Evolutionary conservation across 2,888 invertebrate species (phyloP).

Genomic region (Eupithecia abbreviata): DNA sequence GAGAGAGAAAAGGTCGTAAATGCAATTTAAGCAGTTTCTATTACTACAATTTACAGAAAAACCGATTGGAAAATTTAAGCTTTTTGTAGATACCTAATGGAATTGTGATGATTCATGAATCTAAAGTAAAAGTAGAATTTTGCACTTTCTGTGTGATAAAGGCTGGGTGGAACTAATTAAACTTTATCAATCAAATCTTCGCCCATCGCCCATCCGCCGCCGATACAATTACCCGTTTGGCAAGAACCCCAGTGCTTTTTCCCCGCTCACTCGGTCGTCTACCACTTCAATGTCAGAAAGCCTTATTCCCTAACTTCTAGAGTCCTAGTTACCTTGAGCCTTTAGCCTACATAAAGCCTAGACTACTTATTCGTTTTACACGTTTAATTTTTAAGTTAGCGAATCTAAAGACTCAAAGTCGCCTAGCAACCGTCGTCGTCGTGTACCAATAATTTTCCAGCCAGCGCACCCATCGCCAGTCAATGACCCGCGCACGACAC

Average conservation of each 20-base stretch:
- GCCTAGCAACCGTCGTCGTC: constrained; percentile 32
- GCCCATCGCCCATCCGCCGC: background rate
- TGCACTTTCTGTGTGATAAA: background rate
- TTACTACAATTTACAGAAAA: background rate
- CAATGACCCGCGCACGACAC: constrained; percentile 57
- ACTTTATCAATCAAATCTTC: constrained; percentile 30
- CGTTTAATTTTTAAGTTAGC: constrained; percentile 1
- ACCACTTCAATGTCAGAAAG: background rate
- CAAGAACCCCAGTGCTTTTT: constrained; percentile 18
- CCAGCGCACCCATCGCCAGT: constrained; percentile 54
- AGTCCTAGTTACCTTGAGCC: background rate
- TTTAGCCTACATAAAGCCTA: background rate
- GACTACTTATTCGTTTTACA: background rate
- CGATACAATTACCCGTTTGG: constrained; percentile 26
- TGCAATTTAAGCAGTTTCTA: background rate
- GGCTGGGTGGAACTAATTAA: constrained; percentile 19
- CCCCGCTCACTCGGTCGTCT: background rate
- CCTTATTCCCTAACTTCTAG: background rate
- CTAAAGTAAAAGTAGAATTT: background rate
- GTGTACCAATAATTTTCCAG: constrained; percentile 52
- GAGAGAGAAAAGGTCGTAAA: constrained; percentile 5
- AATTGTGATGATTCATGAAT: background rate
- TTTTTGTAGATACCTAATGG: background rate
- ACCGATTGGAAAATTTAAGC: background rate
- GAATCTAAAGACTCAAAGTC: constrained; percentile 16